Conservation (phyloP, 2,797 vertebrate species). For the Scomberomorus guttatus region DNA sequence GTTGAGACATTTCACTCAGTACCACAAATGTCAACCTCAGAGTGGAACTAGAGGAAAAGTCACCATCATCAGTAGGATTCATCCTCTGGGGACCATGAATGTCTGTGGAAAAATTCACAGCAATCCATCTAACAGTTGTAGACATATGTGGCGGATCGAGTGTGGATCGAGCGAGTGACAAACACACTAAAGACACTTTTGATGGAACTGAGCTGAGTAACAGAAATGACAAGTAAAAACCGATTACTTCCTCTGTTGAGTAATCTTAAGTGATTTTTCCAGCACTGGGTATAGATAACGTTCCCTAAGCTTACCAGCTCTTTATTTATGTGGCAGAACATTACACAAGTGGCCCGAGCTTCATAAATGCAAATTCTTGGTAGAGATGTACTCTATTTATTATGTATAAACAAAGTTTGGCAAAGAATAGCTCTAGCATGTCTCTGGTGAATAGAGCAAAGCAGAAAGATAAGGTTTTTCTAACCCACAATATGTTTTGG, state of each 20-base stretch:
- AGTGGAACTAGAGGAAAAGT: too few species aligned
- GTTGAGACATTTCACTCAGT: too few species aligned
- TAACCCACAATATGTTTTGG: constrained; percentile 63
- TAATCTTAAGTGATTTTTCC: neutral
- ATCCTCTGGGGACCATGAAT: too few species aligned
- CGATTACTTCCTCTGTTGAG: neutral
- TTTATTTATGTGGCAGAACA: constrained; percentile 37
- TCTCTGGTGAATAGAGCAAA: constrained; percentile 55
- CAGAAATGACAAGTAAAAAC: neutral
- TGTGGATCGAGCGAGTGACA: neutral
- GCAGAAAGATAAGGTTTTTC: constrained; percentile 46
- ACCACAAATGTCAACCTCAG: too few species aligned
- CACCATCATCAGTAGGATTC: too few species aligned
- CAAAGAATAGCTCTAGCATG: constrained; percentile 51
- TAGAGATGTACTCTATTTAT: constrained; percentile 56
- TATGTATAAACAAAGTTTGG: constrained; percentile 68
- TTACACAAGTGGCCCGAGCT: constrained; percentile 40
- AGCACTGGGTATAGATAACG: neutral
- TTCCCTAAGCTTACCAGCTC: constrained; percentile 9
- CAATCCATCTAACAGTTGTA: too few species aligned
- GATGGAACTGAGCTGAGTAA: neutral
- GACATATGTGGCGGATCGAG: too few species aligned
- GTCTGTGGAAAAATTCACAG: too few species aligned
- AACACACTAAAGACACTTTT: neutral
- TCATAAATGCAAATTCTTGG: constrained; percentile 57